Conservation (phyloP, 1,140 invertebrate species). For the Neuroterus valhalla region DNA sequence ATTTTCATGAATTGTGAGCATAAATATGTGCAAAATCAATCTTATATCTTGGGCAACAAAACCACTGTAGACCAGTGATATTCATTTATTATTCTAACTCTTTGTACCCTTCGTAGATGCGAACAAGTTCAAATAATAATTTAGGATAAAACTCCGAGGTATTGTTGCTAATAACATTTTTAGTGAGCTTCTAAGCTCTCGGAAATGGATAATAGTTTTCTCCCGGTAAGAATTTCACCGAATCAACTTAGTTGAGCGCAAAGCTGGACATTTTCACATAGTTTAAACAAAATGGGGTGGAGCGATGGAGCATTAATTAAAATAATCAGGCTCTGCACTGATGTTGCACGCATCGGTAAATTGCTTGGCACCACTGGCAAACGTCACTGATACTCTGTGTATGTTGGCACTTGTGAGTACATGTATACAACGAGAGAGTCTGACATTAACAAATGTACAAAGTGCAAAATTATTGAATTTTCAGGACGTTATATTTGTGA, state of each 20-base stretch:
- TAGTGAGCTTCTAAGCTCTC: neutral
- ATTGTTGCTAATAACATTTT: neutral
- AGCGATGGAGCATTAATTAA: slow-evolving; percentile 63
- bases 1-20: no score
- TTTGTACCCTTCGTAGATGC: no score
- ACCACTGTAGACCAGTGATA: no score
- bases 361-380: slow-evolving; percentile 59
- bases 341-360: slow-evolving; percentile 63
- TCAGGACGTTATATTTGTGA: neutral
- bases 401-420: neutral
- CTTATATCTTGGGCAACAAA: no score
- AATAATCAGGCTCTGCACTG: slow-evolving; percentile 62
- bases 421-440: neutral
- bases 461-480: slow-evolving; percentile 3
- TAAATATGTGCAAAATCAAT: no score
- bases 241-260: slow-evolving; percentile 1
- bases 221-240: neutral
- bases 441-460: slow-evolving; percentile 16
- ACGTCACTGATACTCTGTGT: slow-evolving; percentile 36
- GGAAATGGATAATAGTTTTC: neutral
- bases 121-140: no score
- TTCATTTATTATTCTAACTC: no score
- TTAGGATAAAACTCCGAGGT: no score
- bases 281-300: slow-evolving; percentile 57
- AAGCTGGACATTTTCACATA: slow-evolving; percentile 57